Evolutionary conservation across 2,797 vertebrate genomes (phyloP), one percentile per base, ranked within the genome.

Genomic region (Apodemus agrarius): DNA sequence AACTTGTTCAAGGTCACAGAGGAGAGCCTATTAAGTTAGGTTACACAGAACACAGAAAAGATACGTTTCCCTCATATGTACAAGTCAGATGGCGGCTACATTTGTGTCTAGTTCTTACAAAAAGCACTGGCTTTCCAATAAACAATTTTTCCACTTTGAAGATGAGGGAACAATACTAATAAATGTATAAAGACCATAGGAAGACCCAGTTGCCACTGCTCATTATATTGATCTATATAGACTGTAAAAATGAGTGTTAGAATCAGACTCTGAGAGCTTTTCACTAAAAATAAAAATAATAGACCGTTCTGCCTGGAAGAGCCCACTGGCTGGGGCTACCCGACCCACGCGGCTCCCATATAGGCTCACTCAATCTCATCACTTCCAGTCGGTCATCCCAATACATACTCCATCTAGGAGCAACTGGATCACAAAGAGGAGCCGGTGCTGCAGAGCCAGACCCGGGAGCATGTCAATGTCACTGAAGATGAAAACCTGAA

Each of bases 151-250:
- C 8, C 22, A n/a, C 6, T 92, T 31, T 93, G 81, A 88, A 95
- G 76, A 88, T 49, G 61, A 90, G 12, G 82, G 37, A 74, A 80
- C 4, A 67, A 21, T 43, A 81, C 82, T 78, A 96, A 21, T 40
- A 94, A 83, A 96, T 80, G 52, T 85, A 80, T 78, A 87, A 90
- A 91, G 34, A 88, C 40, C 91, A 91, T 82, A 93, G 21, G 17
- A 67, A 84, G 29, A 92, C 22, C 61, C 19, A 37, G 6, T 43
- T 21, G 21, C 80, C 46, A 93, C 12, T 61, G 40, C 4, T 40
- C 24, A 57, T 10, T 96, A 21, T 24, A 82, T 95, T 95, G 78
- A 92, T 90, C 46, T 79, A 46, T 67, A 91, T 4, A 0, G 31
- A 59, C 61, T 89, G 2, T 61, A 67, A 95, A 88, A 37, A 63